These are phyloP conservation scores for Myiotriccus ornatus DNA, from an alignment of 2,797 vertebrate genomes.

Conservation along the genomic window DNA sequence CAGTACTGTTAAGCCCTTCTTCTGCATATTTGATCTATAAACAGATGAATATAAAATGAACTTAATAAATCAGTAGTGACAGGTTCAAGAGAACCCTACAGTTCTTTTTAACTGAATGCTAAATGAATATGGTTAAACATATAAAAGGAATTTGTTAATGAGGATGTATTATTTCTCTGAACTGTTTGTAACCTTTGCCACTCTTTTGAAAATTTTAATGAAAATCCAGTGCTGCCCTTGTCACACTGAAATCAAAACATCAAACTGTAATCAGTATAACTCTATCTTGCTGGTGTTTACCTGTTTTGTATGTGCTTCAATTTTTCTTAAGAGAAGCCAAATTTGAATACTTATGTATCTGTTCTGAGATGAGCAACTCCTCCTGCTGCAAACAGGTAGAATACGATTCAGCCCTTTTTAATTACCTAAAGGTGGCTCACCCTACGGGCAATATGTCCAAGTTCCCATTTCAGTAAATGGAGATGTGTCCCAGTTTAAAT, in stretches of 20 bases:
- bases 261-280: neutral
- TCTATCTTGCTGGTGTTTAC: slow-evolving; percentile 35
- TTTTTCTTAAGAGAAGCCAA: neutral
- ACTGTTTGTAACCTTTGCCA: slow-evolving; percentile 24
- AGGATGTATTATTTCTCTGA: slow-evolving; percentile 24
- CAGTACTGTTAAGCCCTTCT: slow-evolving; percentile 56
- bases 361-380: neutral
- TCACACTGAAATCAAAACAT: slow-evolving; percentile 13
- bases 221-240: slow-evolving; percentile 9
- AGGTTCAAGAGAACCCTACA: slow-evolving; percentile 58
- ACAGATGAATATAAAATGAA: slow-evolving; percentile 76
- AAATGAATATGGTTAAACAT: slow-evolving; percentile 45
- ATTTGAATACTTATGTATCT: neutral
- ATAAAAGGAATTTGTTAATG: slow-evolving; percentile 44
- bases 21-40: slow-evolving; percentile 71
- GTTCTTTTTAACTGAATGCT: slow-evolving; percentile 57
- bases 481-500: no score
- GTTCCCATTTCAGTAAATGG: neutral
- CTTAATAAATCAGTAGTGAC: slow-evolving; percentile 75
- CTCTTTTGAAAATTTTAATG: slow-evolving; percentile 51
- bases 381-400: neutral
- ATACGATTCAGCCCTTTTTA: neutral
- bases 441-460: neutral
- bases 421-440: neutral
- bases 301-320: neutral